Evolutionary conservation across 2,113 vertebrate species (phyloP).

Genomic region (Thamnaconus septentrionalis): DNA sequence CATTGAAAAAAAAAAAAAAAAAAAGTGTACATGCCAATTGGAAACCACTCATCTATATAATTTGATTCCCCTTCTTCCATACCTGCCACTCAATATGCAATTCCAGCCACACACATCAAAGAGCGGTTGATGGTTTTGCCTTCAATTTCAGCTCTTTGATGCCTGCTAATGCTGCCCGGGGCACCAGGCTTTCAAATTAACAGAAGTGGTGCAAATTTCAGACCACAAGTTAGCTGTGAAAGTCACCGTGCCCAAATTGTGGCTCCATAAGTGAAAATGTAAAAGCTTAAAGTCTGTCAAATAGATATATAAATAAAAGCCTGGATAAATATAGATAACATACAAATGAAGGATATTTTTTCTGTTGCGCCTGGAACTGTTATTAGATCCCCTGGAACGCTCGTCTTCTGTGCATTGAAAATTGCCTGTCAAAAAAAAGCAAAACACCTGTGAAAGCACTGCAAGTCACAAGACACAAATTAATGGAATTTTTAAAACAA

Average conservation of each 20-base stretch:
- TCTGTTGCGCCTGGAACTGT: slow-evolving; percentile 79
- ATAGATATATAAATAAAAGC: not conserved
- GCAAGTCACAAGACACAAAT: not conserved
- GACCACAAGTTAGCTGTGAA: not conserved
- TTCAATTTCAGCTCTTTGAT: slow-evolving; percentile 43
- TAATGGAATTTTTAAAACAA: not conserved
- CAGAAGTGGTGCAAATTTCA: not conserved
- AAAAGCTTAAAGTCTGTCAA: too few relatives aligned
- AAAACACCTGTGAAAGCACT: not conserved
- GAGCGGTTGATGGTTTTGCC: slow-evolving; percentile 15
- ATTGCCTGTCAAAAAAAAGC: slow-evolving; percentile 63
- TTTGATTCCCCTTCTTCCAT: slow-evolving; percentile 34
- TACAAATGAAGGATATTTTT: slow-evolving; percentile 81
- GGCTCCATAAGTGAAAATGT: not conserved
- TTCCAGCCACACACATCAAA: not conserved
- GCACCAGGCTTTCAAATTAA: not conserved
- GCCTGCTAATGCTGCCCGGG: slow-evolving; percentile 8
- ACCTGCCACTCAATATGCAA: not conserved
- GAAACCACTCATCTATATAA: slow-evolving; percentile 16
- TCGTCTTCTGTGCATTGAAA: slow-evolving; percentile 80
- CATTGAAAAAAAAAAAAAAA: not conserved
- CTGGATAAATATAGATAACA: not conserved
- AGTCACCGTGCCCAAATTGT: not conserved
- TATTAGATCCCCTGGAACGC: slow-evolving; percentile 78
- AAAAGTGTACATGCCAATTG: slow-evolving; percentile 22